Evolutionary conservation across 2,888 invertebrate species (phyloP).

Genomic region (Rutpela maculata): DNA sequence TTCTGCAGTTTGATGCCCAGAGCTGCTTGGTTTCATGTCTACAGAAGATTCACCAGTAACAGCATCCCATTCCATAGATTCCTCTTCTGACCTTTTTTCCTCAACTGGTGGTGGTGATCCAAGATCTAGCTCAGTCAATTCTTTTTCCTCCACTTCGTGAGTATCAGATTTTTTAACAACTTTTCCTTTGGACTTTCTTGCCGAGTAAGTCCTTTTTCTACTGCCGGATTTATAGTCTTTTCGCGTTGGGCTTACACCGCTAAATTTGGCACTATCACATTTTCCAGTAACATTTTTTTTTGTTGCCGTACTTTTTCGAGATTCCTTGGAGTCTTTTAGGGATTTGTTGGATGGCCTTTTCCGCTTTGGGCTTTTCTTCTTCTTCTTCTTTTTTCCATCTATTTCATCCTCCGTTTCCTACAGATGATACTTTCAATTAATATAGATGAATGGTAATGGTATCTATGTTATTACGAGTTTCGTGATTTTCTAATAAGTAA

Average conservation of each 20-base stretch:
- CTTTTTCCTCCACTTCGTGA: slow-evolving; percentile 31
- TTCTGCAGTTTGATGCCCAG: slow-evolving; percentile 70
- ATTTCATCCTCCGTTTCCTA: slow-evolving; percentile 69
- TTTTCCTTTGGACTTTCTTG: slow-evolving; percentile 46
- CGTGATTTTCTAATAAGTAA: no score
- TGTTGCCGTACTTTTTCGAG: slow-evolving; percentile 37
- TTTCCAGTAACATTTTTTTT: slow-evolving; percentile 32
- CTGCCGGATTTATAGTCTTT: slow-evolving; percentile 53
- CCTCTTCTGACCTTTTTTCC: slow-evolving; percentile 55
- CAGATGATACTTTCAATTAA: slow-evolving; percentile 35
- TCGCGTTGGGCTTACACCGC: slow-evolving; percentile 14
- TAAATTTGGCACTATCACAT: slow-evolving; percentile 34
- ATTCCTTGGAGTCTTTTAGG: slow-evolving; percentile 28
- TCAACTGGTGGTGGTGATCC: slow-evolving; percentile 43
- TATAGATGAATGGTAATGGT: background rate
- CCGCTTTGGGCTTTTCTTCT: slow-evolving; percentile 55
- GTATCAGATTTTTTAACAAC: slow-evolving; percentile 24
- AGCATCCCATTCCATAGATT: slow-evolving; percentile 63
- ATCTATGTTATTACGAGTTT: background rate
- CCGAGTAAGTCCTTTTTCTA: slow-evolving; percentile 53
- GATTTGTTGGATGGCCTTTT: slow-evolving; percentile 47
- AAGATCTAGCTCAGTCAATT: slow-evolving; percentile 47
- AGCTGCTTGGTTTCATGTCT: slow-evolving; percentile 64
- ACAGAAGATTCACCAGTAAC: slow-evolving; percentile 64
- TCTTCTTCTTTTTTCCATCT: slow-evolving; percentile 61